phyloP scores from a whole-genome alignment of 2,113 vertebrate genomes.

The Bagarius yarrelli region DNA sequence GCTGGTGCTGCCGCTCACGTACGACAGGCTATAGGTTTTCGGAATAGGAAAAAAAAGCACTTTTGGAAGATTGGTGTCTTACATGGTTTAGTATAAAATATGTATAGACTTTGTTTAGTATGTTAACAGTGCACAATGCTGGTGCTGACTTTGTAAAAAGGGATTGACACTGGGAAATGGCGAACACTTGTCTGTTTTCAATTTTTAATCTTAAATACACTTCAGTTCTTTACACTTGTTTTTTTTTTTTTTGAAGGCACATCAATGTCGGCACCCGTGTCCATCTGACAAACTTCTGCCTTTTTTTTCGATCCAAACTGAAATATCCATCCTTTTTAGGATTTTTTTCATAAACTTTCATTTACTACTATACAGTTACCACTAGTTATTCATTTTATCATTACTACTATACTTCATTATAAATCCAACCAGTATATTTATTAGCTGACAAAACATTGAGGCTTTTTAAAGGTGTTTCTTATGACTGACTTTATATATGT shows the following conservation, averaged over 20 bases:
- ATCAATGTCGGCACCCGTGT: slow-evolving; percentile 6
- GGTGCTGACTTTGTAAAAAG: slow-evolving; percentile 26
- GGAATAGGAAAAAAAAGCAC: slow-evolving; percentile 10
- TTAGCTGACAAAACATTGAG: slow-evolving; percentile 72
- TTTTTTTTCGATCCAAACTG: not conserved
- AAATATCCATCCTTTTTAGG: slow-evolving; percentile 23
- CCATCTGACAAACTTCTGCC: not conserved
- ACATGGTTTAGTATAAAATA: slow-evolving; percentile 10
- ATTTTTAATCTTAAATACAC: not conserved
- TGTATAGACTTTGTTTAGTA: not conserved
- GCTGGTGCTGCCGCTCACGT: not conserved
- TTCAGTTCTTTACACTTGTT: slow-evolving; percentile 1
- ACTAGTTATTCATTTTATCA: slow-evolving; percentile 59
- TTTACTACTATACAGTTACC: slow-evolving; percentile 64
- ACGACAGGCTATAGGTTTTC: not conserved
- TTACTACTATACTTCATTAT: slow-evolving; percentile 53
- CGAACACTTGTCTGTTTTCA: slow-evolving; percentile 9
- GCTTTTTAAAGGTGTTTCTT: slow-evolving; percentile 67
- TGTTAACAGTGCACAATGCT: slow-evolving; percentile 17
- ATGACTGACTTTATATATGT: slow-evolving; percentile 72
- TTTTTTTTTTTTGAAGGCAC: slow-evolving; percentile 9
- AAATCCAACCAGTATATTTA: slow-evolving; percentile 75
- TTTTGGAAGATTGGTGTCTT: slow-evolving; percentile 7
- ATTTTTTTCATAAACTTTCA: slow-evolving; percentile 32
- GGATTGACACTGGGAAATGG: slow-evolving; percentile 39